Percentiles rank a stretch among this genome's conserved stretches.
Evolutionary conservation across 2,888 invertebrate species (phyloP).

Genomic region (Tachina grossa): DNA sequence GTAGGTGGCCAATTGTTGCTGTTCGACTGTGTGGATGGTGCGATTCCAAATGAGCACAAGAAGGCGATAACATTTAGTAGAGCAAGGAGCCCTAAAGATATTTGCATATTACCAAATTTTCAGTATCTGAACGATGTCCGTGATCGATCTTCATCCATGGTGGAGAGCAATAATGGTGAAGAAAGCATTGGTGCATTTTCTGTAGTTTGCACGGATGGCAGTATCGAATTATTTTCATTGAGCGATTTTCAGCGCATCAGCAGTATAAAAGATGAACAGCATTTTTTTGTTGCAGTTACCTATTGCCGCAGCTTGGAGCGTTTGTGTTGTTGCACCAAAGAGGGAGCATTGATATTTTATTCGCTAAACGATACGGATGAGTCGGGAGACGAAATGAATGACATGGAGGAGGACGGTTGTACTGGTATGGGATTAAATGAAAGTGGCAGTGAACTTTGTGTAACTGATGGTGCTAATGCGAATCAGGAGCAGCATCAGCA

Average conservation of each 20-base stretch:
- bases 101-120: slow-evolving; percentile 86
- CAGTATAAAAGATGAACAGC: slow-evolving; percentile 87
- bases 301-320: slow-evolving; percentile 95
- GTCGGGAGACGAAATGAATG: slow-evolving; percentile 87
- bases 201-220: slow-evolving; percentile 89
- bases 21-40: slow-evolving; percentile 77
- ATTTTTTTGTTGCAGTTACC: slow-evolving; percentile 90
- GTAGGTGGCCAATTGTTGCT: slow-evolving; percentile 79
- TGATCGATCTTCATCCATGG: neutral
- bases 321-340: slow-evolving; percentile 91
- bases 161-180: slow-evolving; percentile 54
- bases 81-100: slow-evolving; percentile 87
- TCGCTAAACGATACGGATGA: slow-evolving; percentile 89
- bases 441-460: slow-evolving; percentile 49
- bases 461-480: slow-evolving; percentile 56
- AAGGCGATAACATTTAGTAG: slow-evolving; percentile 85
- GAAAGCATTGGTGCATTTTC: slow-evolving; percentile 86
- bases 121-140: slow-evolving; percentile 52
- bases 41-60: slow-evolving; percentile 79
- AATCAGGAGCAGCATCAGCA: slow-evolving; percentile 41
- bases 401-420: slow-evolving; percentile 86
- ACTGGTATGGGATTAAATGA: slow-evolving; percentile 72
- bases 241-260: slow-evolving; percentile 88
- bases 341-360: slow-evolving; percentile 92
- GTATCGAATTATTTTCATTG: slow-evolving; percentile 88